phyloP scores from a whole-genome alignment of 2,797 vertebrate genomes.

The Oryzias dopingdopingensis region DNA sequence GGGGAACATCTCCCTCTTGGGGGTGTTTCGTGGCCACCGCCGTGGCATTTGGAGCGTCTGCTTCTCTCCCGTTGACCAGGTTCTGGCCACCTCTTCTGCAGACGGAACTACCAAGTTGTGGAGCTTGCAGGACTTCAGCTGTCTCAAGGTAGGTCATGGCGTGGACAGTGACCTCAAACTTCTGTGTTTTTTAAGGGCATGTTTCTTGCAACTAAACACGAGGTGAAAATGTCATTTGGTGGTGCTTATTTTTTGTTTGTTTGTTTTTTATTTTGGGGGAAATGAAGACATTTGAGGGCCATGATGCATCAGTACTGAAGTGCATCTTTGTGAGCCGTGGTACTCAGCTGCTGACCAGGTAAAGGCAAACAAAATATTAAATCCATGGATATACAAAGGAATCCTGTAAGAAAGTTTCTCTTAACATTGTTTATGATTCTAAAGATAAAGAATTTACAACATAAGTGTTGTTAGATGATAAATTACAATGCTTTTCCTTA shows the following conservation, averaged over 20 bases:
- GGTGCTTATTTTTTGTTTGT: fast-evolving
- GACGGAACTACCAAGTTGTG: slow-evolving; percentile 91
- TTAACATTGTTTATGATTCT: no score
- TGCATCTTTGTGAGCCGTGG: slow-evolving; percentile 90
- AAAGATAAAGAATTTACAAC: no score
- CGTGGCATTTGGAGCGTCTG: slow-evolving; percentile 92
- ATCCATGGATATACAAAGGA: no score
- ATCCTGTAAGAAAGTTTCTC: no score
- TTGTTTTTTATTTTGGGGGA: neutral
- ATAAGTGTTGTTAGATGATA: no score
- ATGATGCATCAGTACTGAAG: slow-evolving; percentile 94
- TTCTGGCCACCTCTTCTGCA: slow-evolving; percentile 89
- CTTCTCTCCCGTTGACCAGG: slow-evolving; percentile 93
- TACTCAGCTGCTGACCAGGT: slow-evolving; percentile 92
- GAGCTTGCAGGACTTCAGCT: slow-evolving; percentile 92
- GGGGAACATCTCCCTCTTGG: slow-evolving; percentile 80
- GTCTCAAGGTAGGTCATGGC: slow-evolving; percentile 84
- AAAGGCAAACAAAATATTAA: neutral
- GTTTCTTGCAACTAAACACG: neutral
- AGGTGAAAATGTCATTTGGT: neutral
- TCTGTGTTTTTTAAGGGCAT: neutral
- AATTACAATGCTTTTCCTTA: no score
- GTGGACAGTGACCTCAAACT: neutral
- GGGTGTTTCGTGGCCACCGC: slow-evolving; percentile 87
- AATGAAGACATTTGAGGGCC: slow-evolving; percentile 93